phyloP scores from a whole-genome alignment of 2,797 vertebrate genomes.

The Pseudomugil tenellus region DNA sequence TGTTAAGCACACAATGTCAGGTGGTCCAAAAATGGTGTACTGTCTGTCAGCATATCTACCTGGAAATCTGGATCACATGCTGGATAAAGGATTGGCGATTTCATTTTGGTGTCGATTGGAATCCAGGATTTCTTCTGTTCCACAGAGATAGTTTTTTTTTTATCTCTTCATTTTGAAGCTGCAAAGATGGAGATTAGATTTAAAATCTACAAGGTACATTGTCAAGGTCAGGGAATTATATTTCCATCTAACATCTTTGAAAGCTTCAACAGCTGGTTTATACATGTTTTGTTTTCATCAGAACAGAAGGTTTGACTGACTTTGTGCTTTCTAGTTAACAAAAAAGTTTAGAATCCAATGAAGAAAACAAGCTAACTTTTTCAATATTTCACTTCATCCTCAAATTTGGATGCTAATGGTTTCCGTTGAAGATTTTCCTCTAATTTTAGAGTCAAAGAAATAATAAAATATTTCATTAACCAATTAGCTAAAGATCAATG shows the following conservation, averaged over 20 bases:
- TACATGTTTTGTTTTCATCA: too few species aligned
- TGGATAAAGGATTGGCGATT: conserved; percentile 50
- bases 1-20: conserved; percentile 27
- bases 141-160: conserved; percentile 38
- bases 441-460: too few species aligned
- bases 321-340: too few species aligned
- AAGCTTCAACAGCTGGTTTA: background rate
- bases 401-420: too few species aligned
- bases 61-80: conserved; percentile 38
- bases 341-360: too few species aligned
- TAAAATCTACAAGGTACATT: conserved; percentile 34
- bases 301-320: too few species aligned
- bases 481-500: too few species aligned
- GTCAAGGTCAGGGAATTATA: conserved; percentile 43
- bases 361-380: too few species aligned
- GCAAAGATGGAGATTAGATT: conserved; percentile 29
- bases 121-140: conserved; percentile 38
- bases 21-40: conserved; percentile 27
- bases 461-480: too few species aligned
- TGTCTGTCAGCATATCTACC: conserved; percentile 40
- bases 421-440: too few species aligned
- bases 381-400: too few species aligned
- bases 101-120: conserved; percentile 35
- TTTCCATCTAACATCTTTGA: background rate
- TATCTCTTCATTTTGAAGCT: conserved; percentile 28